Evolutionary conservation across 2,888 invertebrate genomes (phyloP).

Genomic region (Andricus quercusramuli): DNA sequence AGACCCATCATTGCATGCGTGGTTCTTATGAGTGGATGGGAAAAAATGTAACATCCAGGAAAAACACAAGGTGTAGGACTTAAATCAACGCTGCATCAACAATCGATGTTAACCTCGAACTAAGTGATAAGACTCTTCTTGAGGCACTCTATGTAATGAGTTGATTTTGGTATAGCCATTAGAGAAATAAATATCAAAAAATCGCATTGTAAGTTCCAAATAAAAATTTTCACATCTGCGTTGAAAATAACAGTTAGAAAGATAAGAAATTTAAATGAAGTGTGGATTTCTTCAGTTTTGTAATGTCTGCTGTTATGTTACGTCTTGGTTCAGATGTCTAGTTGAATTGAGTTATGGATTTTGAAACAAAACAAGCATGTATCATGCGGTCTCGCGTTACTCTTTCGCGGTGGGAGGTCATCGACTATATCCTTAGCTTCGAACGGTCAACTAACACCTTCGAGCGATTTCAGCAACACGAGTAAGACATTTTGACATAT

Average conservation of each 20-base stretch:
- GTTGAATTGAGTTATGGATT: conserved; percentile 19
- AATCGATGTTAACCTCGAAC: conserved; percentile 1
- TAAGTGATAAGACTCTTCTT: not conserved
- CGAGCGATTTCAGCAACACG: conserved; percentile 18
- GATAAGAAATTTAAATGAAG: too few species aligned
- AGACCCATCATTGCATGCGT: not conserved
- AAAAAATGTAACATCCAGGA: not conserved
- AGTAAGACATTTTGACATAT: not conserved
- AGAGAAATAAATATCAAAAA: not conserved
- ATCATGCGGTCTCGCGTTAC: conserved; percentile 7
- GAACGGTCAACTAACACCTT: conserved; percentile 27
- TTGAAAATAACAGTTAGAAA: too few species aligned
- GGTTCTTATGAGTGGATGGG: not conserved
- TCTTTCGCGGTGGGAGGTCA: conserved; percentile 32
- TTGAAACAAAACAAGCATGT: not conserved
- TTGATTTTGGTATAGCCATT: not conserved
- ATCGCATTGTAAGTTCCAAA: not conserved
- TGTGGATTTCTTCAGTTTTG: too few species aligned
- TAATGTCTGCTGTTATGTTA: too few species aligned
- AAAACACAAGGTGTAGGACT: not conserved
- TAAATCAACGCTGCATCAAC: not conserved
- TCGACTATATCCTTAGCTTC: conserved; percentile 11
- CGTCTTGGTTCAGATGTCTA: not conserved
- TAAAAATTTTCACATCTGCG: not conserved
- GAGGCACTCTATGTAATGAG: conserved; percentile 42